These are phyloP conservation scores for Eclectus roratus DNA, from an alignment of 2,113 vertebrate genomes.

Conservation along the genomic window DNA sequence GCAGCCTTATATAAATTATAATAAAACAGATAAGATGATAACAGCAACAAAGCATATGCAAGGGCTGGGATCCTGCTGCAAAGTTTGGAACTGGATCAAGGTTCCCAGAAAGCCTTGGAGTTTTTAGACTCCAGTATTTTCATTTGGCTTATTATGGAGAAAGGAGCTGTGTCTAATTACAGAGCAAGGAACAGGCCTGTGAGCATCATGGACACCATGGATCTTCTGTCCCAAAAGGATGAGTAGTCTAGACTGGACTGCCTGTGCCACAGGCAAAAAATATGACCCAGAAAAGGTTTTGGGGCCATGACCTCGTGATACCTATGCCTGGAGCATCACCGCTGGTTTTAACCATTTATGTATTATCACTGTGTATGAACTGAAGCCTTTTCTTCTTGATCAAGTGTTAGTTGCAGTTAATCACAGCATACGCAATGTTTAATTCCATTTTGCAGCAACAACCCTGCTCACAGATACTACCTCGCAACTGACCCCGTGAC, in stretches of 20 bases:
- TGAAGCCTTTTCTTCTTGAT: neutral
- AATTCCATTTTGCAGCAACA: slow-evolving; percentile 83
- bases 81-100: neutral
- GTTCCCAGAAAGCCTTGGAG: neutral
- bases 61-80: neutral
- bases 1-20: neutral
- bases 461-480: slow-evolving; percentile 96
- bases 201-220: neutral
- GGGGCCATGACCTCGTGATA: neutral
- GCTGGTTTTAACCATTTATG: neutral
- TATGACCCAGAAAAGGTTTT: neutral
- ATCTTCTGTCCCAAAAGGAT: neutral
- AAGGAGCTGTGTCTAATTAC: neutral
- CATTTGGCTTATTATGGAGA: neutral
- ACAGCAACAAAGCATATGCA: neutral
- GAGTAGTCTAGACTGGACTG: neutral
- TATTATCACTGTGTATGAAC: neutral
- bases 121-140: neutral
- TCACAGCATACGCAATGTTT: neutral
- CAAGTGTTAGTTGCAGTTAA: neutral
- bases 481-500: slow-evolving; percentile 91
- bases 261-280: neutral
- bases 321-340: neutral
- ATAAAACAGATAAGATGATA: neutral
- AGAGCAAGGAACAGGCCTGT: neutral